Evolutionary conservation across 2,888 invertebrate genomes (phyloP), one percentile per base, ranked within the genome.

Genomic region (Amphiduros pacificus): DNA sequence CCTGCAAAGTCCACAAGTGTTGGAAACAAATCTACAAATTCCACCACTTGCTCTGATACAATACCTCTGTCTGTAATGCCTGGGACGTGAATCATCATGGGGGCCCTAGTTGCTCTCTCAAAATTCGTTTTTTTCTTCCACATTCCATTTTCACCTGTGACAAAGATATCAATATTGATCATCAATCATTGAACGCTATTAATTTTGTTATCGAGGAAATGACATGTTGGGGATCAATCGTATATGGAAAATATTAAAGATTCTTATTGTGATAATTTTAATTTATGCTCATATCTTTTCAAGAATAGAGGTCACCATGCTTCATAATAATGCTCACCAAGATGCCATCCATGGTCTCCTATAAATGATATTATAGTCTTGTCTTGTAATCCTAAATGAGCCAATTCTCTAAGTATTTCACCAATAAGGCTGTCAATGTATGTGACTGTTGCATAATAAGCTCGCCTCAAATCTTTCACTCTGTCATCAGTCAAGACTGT

Each of bases 341-440:
- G 68, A 36, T 73, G 71, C 68, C 71, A 73, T 6, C 74, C 74
- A 52, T 73, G 71, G 51, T 74, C 74, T 0, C 71, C 72, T 41
- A 56, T 62, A 60, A 74, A 70, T 9, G 70, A 70, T 9, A 73
- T 53, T 14, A 73, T 68, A 1, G 73, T 72, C 48, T 71, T 57
- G 22, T 70, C 63, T 28, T 48, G 55, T 9, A 73, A 51, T 2
- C 69, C 71, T 2, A 67, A 61, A 6, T 50, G 44, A 14, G 67
- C 40, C 6, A 73, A 56, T 51, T 69, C 64, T 14, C 49, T 29
- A 0, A 71, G 26, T 1, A 71, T 64, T n/a, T 48, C 20, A 2
- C 71, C 73, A 5, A 73, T 52, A 9, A 68, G 56, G 9, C 52
- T 51, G 60, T 73, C 73, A 0, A 66, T 66, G 65, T 67, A 72